Conservation (phyloP, 2,113 vertebrate species). For the Pteropus alecto region DNA sequence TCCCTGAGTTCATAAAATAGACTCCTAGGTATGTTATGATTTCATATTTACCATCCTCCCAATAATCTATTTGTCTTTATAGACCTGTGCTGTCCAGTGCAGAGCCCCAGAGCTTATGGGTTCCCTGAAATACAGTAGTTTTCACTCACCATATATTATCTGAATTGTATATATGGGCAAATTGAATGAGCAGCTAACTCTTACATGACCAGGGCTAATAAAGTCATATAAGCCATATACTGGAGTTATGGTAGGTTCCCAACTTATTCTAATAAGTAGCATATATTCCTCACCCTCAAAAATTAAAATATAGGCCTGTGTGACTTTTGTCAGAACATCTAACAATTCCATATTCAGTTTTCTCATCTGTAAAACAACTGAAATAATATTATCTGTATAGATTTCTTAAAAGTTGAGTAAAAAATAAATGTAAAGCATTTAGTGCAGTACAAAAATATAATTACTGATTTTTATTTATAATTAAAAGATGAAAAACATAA, state of each 20-base stretch:
- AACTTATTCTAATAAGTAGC: neutral
- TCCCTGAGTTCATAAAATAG: neutral
- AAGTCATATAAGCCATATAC: neutral
- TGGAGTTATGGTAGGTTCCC: neutral
- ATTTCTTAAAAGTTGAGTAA: neutral
- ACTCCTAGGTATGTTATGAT: neutral
- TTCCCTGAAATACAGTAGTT: neutral
- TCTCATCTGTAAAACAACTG: neutral
- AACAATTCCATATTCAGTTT: neutral
- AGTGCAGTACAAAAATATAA: neutral
- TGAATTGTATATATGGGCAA: neutral
- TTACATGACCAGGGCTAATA: neutral
- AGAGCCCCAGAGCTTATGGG: neutral
- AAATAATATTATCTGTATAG: neutral
- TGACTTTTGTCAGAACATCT: neutral
- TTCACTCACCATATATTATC: neutral
- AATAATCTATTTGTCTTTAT: neutral
- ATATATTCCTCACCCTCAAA: neutral
- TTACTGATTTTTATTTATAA: neutral
- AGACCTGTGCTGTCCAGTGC: neutral
- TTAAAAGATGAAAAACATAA: neutral
- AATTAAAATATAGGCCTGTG: neutral
- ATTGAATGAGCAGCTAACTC: neutral
- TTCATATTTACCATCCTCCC: neutral
- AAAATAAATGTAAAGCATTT: neutral